Evolutionary conservation across 2,888 invertebrate species (phyloP), one percentile per base, ranked within the genome.

Genomic region (Torymus tubicola): DNA sequence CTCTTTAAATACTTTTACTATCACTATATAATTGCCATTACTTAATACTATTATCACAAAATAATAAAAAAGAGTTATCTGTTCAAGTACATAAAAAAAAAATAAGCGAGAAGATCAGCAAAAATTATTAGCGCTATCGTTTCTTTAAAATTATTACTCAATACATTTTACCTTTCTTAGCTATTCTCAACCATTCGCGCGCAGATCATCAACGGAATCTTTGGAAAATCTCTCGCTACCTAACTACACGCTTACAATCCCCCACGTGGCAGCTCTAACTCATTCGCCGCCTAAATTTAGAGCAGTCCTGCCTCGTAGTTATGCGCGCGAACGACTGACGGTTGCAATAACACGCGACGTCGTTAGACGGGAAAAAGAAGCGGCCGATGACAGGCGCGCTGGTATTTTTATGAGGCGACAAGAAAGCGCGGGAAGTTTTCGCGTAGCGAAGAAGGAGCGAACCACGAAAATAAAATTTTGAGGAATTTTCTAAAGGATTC

Each of bases 381-480:
- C 50, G 50, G 21, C 31, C 76, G 68, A 77, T 64, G 77, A 81
- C 76, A 68, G 72, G 18, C 77, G 63, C 65, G 84, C 84, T 42
- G 89, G 88, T 89, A 88, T 88, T 89, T 89, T 89, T 89, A 88
- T 87, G 85, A 86, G 83, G 84, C 87, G 87, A 82, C n/a, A 67
- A 10, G 55, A n/a, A 50, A 52, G 61, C 57, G 16, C 70, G 52
- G 2, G 68, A 67, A 65, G 18, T 65, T 73, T 55, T 57, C 16
- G 52, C 60, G 31, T 10, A 61, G 57, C 12, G 31, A 42, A 5
- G 8, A 8, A 42, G 42, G 42, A 42, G 42, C 42, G 42, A 42
- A 42, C 5, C 5, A 42, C 68, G 60, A 68, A 61, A 68, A 75
- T 68, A 68, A 75, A 68, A 50, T 24, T 68, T 68, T 16, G n/a